phyloP scores from a whole-genome alignment of 2,888 invertebrate species.

The Branchipolynoe longqiensis region DNA sequence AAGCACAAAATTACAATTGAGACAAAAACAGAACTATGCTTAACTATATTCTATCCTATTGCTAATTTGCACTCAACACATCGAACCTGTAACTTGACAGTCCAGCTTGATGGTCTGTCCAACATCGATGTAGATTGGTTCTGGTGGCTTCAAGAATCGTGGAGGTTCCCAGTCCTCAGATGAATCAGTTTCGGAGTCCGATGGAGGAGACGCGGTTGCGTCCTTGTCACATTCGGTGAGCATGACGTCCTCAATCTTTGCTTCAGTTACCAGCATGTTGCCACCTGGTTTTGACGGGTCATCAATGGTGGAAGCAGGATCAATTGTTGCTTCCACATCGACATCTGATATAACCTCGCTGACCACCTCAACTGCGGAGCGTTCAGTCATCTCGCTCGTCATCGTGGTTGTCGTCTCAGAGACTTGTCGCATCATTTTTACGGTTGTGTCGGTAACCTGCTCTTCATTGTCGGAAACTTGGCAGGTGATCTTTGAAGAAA shows the following conservation, averaged over 20 bases:
- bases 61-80: not conserved
- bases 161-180: slow-evolving; percentile 18
- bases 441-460: not conserved
- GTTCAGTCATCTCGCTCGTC: slow-evolving; percentile 6
- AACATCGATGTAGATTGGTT: slow-evolving; percentile 58
- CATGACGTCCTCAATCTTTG: not conserved
- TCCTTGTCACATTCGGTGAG: not conserved
- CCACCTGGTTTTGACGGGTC: too few relatives aligned
- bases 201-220: not conserved
- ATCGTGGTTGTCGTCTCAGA: not conserved
- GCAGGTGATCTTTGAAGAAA: too few relatives aligned
- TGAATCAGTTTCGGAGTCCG: not conserved
- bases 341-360: not conserved
- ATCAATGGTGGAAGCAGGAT: too few relatives aligned
- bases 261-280: too few relatives aligned
- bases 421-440: not conserved
- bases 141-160: slow-evolving; percentile 45
- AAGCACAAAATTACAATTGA: too few relatives aligned
- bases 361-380: not conserved
- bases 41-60: not conserved
- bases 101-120: slow-evolving; percentile 61
- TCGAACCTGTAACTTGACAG: slow-evolving; percentile 55
- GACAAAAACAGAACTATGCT: too few relatives aligned
- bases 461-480: too few relatives aligned
- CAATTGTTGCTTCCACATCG: not conserved